Evolutionary conservation across 2,888 invertebrate genomes (phyloP), one percentile per base, ranked within the genome.

Genomic region (Megamerina dolium): DNA sequence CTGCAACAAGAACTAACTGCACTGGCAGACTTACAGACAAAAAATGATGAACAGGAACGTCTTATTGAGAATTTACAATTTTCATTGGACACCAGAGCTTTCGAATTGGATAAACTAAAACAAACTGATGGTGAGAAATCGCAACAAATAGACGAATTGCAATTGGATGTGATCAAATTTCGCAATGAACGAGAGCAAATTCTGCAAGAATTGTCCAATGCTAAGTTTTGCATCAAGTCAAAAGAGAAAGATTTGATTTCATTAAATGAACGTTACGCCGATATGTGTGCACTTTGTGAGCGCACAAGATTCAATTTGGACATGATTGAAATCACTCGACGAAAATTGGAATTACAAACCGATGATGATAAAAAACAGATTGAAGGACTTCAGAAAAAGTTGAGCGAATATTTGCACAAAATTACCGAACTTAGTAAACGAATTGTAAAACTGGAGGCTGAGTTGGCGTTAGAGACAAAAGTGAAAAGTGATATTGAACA

Each of bases 1-100:
- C 46, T 67, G 3, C 59, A 60, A 32, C 33, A 46, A 2, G 63
- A 66, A 30, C 34, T 66, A 18, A 20, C 46, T 29, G 35, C 56
- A 2, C 52, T 63, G 48, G 55, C 60, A 6, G 47, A 55, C 6
- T 37, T 64, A 4, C 54, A 59, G 16, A 37, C 49, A 16, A 56
- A 58, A 18, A 58, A 59, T 34, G 64, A 64, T 20, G 47, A 58
- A 3, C 64, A 65, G 30, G 53, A 59, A 20, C 52, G 54, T 2
- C 57, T 60, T 36, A 50, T 66, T 27, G 58, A 61, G 12, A 54
- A 61, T 8, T 41, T 70, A 9, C 48, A 56, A 13, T 56, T 54
- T 18, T 43, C 51, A 4, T 29, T 63, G 4, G 51, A 59, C n/a
- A 49, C 59, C 1, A 57, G 56, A 21, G 49, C 56, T 16, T 42